Evolutionary conservation across 2,113 vertebrate genomes (phyloP), one percentile per base, ranked within the genome.

Genomic region (Dolichotis patagonum): DNA sequence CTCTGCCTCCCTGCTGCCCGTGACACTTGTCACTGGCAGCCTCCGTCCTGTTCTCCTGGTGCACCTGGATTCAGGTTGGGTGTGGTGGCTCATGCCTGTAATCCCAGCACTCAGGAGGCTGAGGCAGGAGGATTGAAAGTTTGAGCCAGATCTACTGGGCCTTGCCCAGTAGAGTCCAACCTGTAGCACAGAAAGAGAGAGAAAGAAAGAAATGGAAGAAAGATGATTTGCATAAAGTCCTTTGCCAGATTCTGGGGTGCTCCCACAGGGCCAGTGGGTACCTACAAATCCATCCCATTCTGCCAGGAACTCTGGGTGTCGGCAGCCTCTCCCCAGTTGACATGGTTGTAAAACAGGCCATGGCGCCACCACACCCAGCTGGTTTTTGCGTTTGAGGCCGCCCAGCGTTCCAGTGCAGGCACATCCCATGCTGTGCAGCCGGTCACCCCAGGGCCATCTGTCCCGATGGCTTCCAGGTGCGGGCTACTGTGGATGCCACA

Each of bases 401-500:
- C 24, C 38, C 20, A 24, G 71, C 77, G 4, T 73, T n/a, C 38
- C 38, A 10, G 38, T 1, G 28, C 46, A 32, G 43, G 54, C 28
- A 24, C 22, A 2, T 13, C 71, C 17, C 12, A 10, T 3, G 1
- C 46, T 14, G 28, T 63, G 43, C 4, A 83, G 4, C 46, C 3
- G 16, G 14, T 80, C n/a, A 7, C 52, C 28, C 2, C 8, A 52
- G 10, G 20, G 10, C 20, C 3, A 2, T 46, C 41, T 6, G 14
- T 8, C 65, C 35, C 16, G n/a, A 12, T 46, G 24, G 41, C 10
- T 80, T 69, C 2, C 49, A 26, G 35, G 32, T 46, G 43, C 24
- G 19, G 73, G 43, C 30, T 46, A 1, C 14, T 12, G 12, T 0
- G 82, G 46, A 3, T 1, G 12, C 32, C 0, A 14, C 35, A 6